These are phyloP conservation scores for Austrofundulus limnaeus DNA, from an alignment of 2,113 vertebrate species.

Conservation along the genomic window DNA sequence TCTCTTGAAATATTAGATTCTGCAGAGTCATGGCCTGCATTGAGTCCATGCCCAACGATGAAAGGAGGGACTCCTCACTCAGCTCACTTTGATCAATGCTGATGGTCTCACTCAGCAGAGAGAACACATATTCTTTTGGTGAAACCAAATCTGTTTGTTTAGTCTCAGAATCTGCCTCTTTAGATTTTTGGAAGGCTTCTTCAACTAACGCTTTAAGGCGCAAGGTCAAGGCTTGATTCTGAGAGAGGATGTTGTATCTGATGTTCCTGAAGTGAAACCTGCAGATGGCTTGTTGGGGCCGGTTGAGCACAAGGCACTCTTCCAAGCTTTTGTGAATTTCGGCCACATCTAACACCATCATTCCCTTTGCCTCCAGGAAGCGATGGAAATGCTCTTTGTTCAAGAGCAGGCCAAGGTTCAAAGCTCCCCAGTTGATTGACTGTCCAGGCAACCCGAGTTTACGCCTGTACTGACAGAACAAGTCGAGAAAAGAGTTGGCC, in stretches of 20 bases:
- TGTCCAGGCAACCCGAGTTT: constrained; percentile 83
- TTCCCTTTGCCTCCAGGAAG: constrained; percentile 81
- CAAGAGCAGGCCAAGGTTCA: constrained; percentile 82
- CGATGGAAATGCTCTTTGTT: constrained; percentile 78
- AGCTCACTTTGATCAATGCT: constrained; percentile 67
- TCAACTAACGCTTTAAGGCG: constrained; percentile 66
- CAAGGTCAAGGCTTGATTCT: constrained; percentile 63
- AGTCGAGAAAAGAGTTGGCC: constrained; percentile 86
- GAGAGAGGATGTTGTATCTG: constrained; percentile 62
- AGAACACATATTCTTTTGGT: constrained; percentile 74
- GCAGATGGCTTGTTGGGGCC: constrained; percentile 77
- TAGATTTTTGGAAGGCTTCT: constrained; percentile 62
- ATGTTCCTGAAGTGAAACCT: constrained; percentile 79
- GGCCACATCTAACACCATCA: constrained; percentile 76
- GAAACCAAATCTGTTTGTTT: constrained; percentile 47
- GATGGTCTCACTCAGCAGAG: constrained; percentile 74
- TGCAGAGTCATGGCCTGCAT: constrained; percentile 87
- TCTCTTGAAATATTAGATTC: constrained; percentile 78
- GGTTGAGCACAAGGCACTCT: constrained; percentile 80
- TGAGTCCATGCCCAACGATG: constrained; percentile 83
- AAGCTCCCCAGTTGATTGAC: constrained; percentile 86
- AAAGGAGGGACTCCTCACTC: constrained; percentile 72
- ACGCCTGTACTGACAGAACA: constrained; percentile 84
- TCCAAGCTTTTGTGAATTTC: constrained; percentile 82
- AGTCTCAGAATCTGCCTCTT: constrained; percentile 31